Evolutionary conservation across 2,113 vertebrate species (phyloP), one percentile per base, ranked within the genome.

Genomic region (Gnathonemus echidnorhynchus): DNA sequence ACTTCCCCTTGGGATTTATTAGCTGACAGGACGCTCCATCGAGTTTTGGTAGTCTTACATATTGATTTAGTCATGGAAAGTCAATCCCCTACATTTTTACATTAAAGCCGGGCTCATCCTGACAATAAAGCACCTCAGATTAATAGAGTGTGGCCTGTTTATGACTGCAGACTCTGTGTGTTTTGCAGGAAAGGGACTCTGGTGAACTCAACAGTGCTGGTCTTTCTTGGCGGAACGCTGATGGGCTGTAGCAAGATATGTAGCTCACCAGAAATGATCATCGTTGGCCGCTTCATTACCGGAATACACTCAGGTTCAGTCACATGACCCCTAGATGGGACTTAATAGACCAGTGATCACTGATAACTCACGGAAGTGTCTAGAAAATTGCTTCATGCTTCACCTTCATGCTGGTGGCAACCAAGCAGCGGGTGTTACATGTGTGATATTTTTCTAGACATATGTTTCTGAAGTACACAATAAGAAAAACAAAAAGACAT

Each of bases 231-330:
- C 0, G 94, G 95, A 0, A 90, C 90, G 48, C 93, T 97, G 86
- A 97, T 98, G 97, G 97, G 96, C 90, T 96, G 96, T 89, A 98
- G 97, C 92, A 94, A 94, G 74, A 45, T 89, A 53, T 94, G 95
- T 89, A 92, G 87, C 2, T 94, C 95, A 52, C 97, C 97, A 0
- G 95, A 95, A 86, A 97, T 98, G 97, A 95, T 98, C 90, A 96
- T 98, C 74, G 1, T 96, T 0, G 97, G 97, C 4, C 96, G 97
- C 85, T 96, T 96, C 92, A 94, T 98, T 92, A 97, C 92, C 0
- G 97, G 97, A 1, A 84, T 98, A 19, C 97, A 98, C 94, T 97
- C 97, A 94, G 97, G 97, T 98, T 94, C 48, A 62, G 74, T 80
- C 35, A 80, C 74, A 80, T 42, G 74, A 80, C 74, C 35, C 74